Conservation (phyloP, 2,888 invertebrate genomes). For the Gymnosoma rotundatum region DNA sequence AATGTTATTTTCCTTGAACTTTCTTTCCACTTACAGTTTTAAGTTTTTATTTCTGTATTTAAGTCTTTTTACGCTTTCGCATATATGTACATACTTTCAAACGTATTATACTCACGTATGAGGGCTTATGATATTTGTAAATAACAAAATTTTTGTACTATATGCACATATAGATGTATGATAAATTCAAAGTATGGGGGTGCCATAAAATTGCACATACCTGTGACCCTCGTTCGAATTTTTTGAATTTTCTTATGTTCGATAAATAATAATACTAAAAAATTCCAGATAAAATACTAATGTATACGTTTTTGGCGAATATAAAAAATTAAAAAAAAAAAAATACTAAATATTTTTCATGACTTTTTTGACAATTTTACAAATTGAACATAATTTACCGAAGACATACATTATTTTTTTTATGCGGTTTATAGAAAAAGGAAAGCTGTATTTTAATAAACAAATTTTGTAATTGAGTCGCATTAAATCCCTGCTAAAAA, state of each 20-base stretch:
- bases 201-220: slow-evolving; percentile 12
- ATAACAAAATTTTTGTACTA: not conserved
- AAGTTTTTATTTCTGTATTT: not conserved
- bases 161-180: not conserved
- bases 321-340: not conserved
- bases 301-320: not conserved
- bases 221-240: not conserved
- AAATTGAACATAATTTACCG: too few species aligned
- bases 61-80: not conserved
- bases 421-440: too few species aligned
- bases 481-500: not conserved
- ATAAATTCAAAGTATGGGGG: slow-evolving; percentile 1
- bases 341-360: not conserved
- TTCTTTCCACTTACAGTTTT: not conserved
- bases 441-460: not conserved
- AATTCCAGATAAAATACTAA: slow-evolving; percentile 14
- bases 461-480: not conserved
- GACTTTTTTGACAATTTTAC: too few species aligned
- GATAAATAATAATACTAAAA: slow-evolving; percentile 32
- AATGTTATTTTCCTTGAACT: not conserved
- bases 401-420: too few species aligned
- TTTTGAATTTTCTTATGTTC: slow-evolving; percentile 23
- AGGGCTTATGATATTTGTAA: slow-evolving; percentile 13
- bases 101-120: slow-evolving; percentile 25
- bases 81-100: not conserved